Base-by-base conservation (phyloP, 2,888 invertebrate genomes). In the Hydroisotoma schaefferi region DNA sequence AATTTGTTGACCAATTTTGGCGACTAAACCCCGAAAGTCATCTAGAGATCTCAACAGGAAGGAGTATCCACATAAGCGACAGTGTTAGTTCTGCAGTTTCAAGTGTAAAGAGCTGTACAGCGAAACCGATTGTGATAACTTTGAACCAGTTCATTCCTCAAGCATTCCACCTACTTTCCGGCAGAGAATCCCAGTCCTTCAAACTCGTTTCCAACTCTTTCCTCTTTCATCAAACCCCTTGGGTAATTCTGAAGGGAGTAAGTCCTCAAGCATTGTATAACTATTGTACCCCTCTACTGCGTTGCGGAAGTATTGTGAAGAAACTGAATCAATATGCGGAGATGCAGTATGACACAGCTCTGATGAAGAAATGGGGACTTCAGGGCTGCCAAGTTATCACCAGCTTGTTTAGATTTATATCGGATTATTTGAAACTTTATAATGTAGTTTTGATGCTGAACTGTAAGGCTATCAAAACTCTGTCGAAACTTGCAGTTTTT, bases 371-470 rank as follows among this genome's bases (percentile, higher is more conserved):
- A 4, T 48, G 56, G 33, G 55, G 55, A 15, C 20, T 55, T 6
- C 20, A 40, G 1, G 37, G 43, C 1, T 61, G 57, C 25, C 54
- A 62, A n/a, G 63, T 70, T 8, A 62, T 56, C 20, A 55, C 53
- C 1, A 44, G 64, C 1, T 68, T 67, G 55, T 27, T 67, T 8
- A 63, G 63, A 18, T 71, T 65, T 56, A 59, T 66, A 20, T 57
- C 61, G 8, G 63, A 70, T 22, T 72, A 67, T 47, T 43, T 72
- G 12, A 65, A 65, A 37, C 43, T 68, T 10, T 71, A 68, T 47
- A 61, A 71, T 25, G 69, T 68, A 6, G 55, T 61, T 10, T 33
- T 72, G 23, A 69, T 72, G 70, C 23, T 72, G 2, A 68, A 66
- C 25, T 54, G 61, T 5, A 2, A 52, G 2, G 55, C 55, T 4